Conservation (phyloP, 1,140 invertebrate species). For the Cyrtorhinus lividipennis region DNA sequence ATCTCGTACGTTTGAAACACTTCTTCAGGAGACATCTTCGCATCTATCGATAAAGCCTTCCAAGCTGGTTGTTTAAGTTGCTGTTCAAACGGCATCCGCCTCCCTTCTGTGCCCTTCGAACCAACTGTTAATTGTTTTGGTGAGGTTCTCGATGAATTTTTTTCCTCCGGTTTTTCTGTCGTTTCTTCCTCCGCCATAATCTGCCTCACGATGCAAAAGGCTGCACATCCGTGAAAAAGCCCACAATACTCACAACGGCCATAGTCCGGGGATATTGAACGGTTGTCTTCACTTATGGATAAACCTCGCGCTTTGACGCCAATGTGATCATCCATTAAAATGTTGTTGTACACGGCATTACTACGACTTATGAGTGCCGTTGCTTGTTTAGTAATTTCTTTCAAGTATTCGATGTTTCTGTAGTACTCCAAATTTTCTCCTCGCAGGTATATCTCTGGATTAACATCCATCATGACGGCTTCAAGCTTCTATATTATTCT, state of each 20-base stretch:
- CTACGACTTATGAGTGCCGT: not conserved
- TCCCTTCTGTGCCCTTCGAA: too few species aligned
- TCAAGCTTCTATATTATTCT: too few species aligned
- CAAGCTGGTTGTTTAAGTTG: too few species aligned
- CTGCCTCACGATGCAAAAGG: not conserved
- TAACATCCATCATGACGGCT: not conserved
- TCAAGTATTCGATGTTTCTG: not conserved
- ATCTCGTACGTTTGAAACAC: not conserved
- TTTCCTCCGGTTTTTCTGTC: not conserved
- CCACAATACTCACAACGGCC: not conserved
- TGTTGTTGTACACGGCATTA: not conserved
- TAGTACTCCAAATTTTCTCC: slow-evolving; percentile 3
- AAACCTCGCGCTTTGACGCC: not conserved
- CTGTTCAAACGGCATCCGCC: too few species aligned
- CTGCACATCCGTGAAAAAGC: not conserved
- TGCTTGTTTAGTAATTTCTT: not conserved
- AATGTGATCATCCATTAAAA: not conserved
- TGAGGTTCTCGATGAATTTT: not conserved
- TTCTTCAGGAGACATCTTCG: not conserved
- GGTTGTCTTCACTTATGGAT: not conserved
- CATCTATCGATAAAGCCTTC: too few species aligned
- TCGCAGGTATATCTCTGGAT: not conserved
- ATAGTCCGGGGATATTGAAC: not conserved
- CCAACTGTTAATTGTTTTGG: too few species aligned
- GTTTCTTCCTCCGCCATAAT: not conserved